phyloP scores from a whole-genome alignment of 2,888 invertebrate species.

The Quadriops clusia region DNA sequence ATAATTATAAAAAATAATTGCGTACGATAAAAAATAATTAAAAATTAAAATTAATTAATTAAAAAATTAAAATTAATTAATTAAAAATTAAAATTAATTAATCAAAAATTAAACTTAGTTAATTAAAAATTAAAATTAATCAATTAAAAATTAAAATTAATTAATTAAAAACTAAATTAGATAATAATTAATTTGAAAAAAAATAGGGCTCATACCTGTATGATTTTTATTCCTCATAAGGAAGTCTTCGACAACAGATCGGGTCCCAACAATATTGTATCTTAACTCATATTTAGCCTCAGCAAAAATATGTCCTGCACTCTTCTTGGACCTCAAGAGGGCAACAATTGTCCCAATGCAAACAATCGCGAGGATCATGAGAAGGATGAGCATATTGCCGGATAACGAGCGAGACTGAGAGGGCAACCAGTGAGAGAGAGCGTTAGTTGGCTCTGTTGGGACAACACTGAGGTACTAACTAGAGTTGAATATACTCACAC shows the following conservation, averaged over 20 bases:
- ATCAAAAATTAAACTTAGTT: background rate
- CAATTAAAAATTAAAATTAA: too few relatives aligned
- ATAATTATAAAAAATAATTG: too few relatives aligned
- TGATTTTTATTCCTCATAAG: constrained; percentile 44
- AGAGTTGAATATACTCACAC: too few relatives aligned
- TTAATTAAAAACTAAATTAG: too few relatives aligned
- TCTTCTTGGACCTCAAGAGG: constrained; percentile 41
- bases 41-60: constrained; percentile 4
- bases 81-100: background rate
- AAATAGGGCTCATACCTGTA: constrained; percentile 32
- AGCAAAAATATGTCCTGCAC: constrained; percentile 40
- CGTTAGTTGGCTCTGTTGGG: too few relatives aligned
- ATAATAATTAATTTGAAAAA: background rate
- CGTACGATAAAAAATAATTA: constrained; percentile 6
- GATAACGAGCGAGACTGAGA: too few relatives aligned
- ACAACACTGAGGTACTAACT: too few relatives aligned
- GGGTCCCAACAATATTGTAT: constrained; percentile 48
- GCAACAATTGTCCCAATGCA: constrained; percentile 26
- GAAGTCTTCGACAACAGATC: constrained; percentile 48
- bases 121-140: too few relatives aligned
- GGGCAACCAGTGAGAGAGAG: too few relatives aligned
- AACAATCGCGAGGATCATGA: constrained; percentile 25
- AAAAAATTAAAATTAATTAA: constrained; percentile 1
- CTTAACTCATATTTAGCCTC: constrained; percentile 43
- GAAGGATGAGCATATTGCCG: constrained; percentile 23